Percentiles rank a stretch among this genome's conserved stretches.
phyloP scores from a whole-genome alignment of 1,140 invertebrate species.

The Caenorhabditis remanei region DNA sequence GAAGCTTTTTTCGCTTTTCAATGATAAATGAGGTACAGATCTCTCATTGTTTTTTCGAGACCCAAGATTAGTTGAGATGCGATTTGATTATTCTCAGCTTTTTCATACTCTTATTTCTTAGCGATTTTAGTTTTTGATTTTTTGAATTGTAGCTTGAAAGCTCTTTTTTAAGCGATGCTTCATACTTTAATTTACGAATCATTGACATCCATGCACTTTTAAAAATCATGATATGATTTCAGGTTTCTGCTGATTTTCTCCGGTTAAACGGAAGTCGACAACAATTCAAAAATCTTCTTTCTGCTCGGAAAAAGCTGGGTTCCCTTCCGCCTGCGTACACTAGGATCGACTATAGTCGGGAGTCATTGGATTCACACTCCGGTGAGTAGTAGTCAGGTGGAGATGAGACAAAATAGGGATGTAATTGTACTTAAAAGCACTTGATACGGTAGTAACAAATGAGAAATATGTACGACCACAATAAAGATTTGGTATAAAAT shows the following conservation, averaged over 20 bases:
- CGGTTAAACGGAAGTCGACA: slow-evolving; percentile 75
- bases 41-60: too few species aligned
- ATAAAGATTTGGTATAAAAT: not conserved
- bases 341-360: slow-evolving; percentile 75
- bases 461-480: slow-evolving; percentile 1
- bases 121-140: too few species aligned
- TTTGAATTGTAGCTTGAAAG: too few species aligned
- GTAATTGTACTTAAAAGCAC: not conserved
- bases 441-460: not conserved
- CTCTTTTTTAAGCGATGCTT: too few species aligned
- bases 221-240: slow-evolving; percentile 55
- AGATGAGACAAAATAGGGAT: not conserved
- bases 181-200: too few species aligned
- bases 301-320: slow-evolving; percentile 76
- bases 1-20: too few species aligned
- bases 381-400: slow-evolving; percentile 25
- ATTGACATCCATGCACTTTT: too few species aligned
- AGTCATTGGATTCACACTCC: slow-evolving; percentile 72
- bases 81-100: too few species aligned
- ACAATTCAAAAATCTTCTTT: slow-evolving; percentile 72
- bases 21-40: too few species aligned
- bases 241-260: slow-evolving; percentile 77
- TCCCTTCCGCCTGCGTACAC: slow-evolving; percentile 76
- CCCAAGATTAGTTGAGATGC: too few species aligned
- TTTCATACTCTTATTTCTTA: too few species aligned